Conservation (phyloP, 1,140 invertebrate genomes). For the Camponotus vicinus region DNA sequence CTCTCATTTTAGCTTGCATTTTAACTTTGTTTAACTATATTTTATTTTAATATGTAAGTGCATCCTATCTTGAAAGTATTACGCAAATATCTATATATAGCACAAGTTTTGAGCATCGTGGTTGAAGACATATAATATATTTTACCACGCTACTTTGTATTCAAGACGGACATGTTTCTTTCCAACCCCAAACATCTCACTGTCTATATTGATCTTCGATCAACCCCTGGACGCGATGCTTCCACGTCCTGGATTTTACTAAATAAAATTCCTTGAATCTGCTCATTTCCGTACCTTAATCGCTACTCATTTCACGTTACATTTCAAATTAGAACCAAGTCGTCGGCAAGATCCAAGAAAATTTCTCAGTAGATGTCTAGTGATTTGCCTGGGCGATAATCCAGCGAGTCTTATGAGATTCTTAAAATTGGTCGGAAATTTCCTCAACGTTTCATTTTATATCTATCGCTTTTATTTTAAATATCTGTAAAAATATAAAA, state of each 20-base stretch:
- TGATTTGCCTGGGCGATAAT: slow-evolving; percentile 27
- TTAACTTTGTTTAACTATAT: slow-evolving; percentile 27
- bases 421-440: slow-evolving; percentile 14
- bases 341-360: not conserved
- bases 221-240: slow-evolving; percentile 1
- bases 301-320: slow-evolving; percentile 20
- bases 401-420: slow-evolving; percentile 20
- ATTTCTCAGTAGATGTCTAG: slow-evolving; percentile 6
- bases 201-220: slow-evolving; percentile 55
- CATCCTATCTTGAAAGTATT: not conserved
- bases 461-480: not conserved
- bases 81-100: not conserved
- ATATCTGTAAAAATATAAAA: slow-evolving; percentile 7
- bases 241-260: not conserved
- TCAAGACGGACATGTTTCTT: slow-evolving; percentile 75
- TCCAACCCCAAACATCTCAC: slow-evolving; percentile 38
- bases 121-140: slow-evolving; percentile 54
- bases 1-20: not conserved
- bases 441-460: not conserved
- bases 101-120: slow-evolving; percentile 26
- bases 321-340: slow-evolving; percentile 30
- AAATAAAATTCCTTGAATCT: slow-evolving; percentile 20
- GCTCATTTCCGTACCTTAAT: slow-evolving; percentile 8
- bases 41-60: slow-evolving; percentile 19
- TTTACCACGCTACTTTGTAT: slow-evolving; percentile 78